Evolutionary conservation across 2,797 vertebrate species (phyloP).

Genomic region (Psittacula echo): DNA sequence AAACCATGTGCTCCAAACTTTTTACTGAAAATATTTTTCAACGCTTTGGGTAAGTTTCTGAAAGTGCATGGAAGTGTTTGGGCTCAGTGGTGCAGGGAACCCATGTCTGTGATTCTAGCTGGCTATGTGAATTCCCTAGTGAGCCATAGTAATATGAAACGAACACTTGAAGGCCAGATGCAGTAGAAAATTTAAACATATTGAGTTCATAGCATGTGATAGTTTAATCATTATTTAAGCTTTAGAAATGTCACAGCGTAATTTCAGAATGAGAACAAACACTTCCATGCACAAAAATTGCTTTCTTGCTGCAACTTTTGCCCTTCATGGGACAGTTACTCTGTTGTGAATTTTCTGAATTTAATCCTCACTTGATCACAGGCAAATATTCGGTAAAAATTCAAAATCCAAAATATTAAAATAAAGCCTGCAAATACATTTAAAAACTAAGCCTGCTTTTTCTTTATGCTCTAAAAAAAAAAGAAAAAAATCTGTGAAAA

Average conservation of each 20-base stretch:
- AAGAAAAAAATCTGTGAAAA: background rate
- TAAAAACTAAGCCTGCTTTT: background rate
- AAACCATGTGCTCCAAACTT: background rate
- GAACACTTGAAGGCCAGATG: conserved; percentile 54
- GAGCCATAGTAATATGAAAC: conserved; percentile 24
- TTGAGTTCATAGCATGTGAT: conserved; percentile 52
- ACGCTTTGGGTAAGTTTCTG: background rate
- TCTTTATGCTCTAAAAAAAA: background rate
- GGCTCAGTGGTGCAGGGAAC: background rate
- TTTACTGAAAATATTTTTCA: background rate
- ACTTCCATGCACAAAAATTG: conserved; percentile 27
- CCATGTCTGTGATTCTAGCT: conserved; percentile 7
- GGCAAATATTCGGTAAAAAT: conserved; percentile 11
- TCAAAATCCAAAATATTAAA: background rate
- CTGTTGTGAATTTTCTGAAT: conserved; percentile 19
- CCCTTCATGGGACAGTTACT: background rate
- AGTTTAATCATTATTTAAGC: conserved; percentile 67
- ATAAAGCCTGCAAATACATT: background rate
- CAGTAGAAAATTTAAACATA: conserved; percentile 64
- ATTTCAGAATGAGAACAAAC: conserved; percentile 55
- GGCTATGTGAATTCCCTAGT: conserved; percentile 10
- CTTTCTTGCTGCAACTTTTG: conserved; percentile 38
- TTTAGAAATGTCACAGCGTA: conserved; percentile 65
- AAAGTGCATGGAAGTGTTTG: background rate
- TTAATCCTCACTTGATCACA: conserved; percentile 6